Percentiles rank a stretch among this genome's conserved stretches.
These are phyloP conservation scores for Falco biarmicus DNA, from an alignment of 2,797 vertebrate genomes.

Conservation along the genomic window DNA sequence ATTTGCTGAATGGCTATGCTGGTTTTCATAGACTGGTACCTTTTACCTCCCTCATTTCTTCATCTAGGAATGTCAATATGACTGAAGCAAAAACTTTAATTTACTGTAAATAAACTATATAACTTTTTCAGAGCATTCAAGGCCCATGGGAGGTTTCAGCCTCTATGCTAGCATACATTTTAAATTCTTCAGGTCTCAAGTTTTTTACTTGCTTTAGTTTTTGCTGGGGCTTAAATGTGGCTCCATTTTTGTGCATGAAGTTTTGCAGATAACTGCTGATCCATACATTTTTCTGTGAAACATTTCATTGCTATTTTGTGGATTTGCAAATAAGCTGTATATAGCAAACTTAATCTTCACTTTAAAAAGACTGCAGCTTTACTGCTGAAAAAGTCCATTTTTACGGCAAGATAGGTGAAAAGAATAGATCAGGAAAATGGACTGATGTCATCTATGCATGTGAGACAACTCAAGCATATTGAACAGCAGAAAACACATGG, in stretches of 20 bases:
- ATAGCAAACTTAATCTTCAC: background rate
- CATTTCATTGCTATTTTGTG: background rate
- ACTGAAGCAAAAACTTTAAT: background rate
- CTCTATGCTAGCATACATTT: background rate
- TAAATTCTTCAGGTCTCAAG: background rate
- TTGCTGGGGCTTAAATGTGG: background rate
- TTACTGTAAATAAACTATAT: background rate
- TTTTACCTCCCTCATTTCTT: background rate
- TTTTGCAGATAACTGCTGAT: background rate
- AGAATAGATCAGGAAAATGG: background rate
- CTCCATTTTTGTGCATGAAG: background rate
- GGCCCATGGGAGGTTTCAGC: background rate
- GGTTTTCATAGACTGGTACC: background rate
- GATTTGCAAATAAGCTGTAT: background rate
- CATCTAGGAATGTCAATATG: background rate
- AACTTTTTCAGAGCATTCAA: background rate
- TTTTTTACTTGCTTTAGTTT: background rate
- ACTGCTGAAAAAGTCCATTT: background rate
- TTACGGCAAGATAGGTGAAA: background rate
- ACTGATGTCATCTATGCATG: background rate
- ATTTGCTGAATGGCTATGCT: background rate
- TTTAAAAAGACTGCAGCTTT: background rate
- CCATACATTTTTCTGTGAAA: background rate
- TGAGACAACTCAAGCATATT: background rate
- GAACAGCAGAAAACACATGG: background rate